Base-by-base conservation (phyloP, 2,797 vertebrate genomes). In the Leptoclinus maculatus region DNA sequence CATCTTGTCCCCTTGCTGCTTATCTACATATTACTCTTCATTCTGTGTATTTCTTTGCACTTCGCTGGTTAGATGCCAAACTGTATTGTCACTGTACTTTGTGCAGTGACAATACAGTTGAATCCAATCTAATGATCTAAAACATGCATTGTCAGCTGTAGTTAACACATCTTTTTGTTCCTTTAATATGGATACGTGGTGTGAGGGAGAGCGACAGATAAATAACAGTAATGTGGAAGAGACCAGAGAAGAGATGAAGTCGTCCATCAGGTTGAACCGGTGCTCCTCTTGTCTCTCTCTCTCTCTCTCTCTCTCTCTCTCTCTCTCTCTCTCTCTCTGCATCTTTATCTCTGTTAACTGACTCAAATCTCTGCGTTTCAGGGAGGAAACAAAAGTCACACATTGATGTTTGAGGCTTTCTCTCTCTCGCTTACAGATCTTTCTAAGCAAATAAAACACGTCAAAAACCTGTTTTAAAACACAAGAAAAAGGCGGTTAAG, bases 251-350 rank as follows among this genome's bases (percentile, higher is more conserved):
- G 36, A 57, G 38, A 67, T 16, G 16, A 71, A 13, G 68, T 1
- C 0, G 59, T 51, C 1, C 12, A 67, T 83, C 87, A 2, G 66
- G 86, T 84, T 49, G 13, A 36, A 65, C 81, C 12, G 65, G 79
- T 78, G 10, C 25, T 62, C 21, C 14, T 43, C 14, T 14, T 29
- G 29, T 32, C 6, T 32, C 6, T 7, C 6, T 7, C 6, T 7
- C 6, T 32, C 32, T 32, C 32, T 32, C 32, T 7, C 5, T 32
- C 32, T 14, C 11, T 41, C 4, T 14, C 39, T 12, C 39, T 43
- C 14, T 43, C 41, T 41, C 12, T 41, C 3, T 41, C 39, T 14
- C 39, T 13, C 9, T 39, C 38, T 39, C 12, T 39, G 7, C 27
- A 34, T 64, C 49, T 49, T n/a, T 27, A 5, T n/a, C 53, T 36